phyloP scores from a whole-genome alignment of 2,888 invertebrate species.

The Corythucha ciliata region DNA sequence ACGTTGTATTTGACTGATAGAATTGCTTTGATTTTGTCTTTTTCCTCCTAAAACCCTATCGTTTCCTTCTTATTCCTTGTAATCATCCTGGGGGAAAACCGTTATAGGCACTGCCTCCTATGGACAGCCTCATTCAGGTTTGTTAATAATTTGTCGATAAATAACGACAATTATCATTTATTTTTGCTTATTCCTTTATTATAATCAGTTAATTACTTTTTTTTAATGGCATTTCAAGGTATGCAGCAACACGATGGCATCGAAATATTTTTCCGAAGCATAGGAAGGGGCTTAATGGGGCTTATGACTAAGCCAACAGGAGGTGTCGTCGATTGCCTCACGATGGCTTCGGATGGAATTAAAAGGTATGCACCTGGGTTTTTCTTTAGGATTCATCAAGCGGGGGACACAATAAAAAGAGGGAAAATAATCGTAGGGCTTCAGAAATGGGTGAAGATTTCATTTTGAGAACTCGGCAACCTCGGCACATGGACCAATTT shows the following conservation, averaged over 20 bases:
- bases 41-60: no score
- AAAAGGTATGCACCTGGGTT: slow-evolving; percentile 48
- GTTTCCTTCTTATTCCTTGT: no score
- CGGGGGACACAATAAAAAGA: no score
- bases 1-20: no score
- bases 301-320: slow-evolving; percentile 52
- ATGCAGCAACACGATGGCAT: slow-evolving; percentile 50
- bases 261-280: slow-evolving; percentile 57
- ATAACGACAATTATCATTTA: neutral
- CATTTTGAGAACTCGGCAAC: slow-evolving; percentile 56
- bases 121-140: no score
- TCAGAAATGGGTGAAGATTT: slow-evolving; percentile 50
- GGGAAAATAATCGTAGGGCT: no score
- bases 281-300: slow-evolving; percentile 58
- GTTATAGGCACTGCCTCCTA: no score
- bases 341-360: slow-evolving; percentile 58
- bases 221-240: no score
- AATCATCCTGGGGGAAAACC: no score
- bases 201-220: slow-evolving; percentile 15
- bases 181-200: neutral
- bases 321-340: slow-evolving; percentile 51
- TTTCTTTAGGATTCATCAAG: no score
- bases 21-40: no score
- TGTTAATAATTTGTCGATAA: no score
- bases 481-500: slow-evolving; percentile 57